phyloP scores from a whole-genome alignment of 2,113 vertebrate species.

The Hypanus sabinus region DNA sequence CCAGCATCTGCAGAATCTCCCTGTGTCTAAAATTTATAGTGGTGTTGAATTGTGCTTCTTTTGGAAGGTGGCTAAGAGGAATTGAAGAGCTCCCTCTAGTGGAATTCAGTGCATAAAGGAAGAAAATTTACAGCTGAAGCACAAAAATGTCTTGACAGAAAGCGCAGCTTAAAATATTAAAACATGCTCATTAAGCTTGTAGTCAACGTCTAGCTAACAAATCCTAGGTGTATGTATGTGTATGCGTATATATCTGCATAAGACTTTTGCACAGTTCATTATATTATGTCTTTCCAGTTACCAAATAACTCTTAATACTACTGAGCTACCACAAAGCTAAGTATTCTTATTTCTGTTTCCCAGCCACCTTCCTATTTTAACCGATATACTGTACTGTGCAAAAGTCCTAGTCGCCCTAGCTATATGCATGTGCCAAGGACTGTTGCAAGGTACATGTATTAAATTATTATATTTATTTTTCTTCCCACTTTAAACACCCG shows the following conservation, averaged over 20 bases:
- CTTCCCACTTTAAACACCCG: neutral
- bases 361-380: too few species aligned
- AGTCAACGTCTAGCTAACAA: neutral
- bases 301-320: too few species aligned
- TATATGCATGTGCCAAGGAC: too few species aligned
- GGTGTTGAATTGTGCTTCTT: neutral
- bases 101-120: slow-evolving; percentile 44
- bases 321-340: too few species aligned
- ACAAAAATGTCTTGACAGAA: neutral
- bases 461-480: neutral
- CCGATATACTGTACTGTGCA: too few species aligned
- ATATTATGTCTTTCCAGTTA: too few species aligned
- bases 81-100: slow-evolving; percentile 74
- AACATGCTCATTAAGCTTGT: neutral
- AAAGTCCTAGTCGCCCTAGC: too few species aligned
- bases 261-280: too few species aligned
- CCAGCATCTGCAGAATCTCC: too few species aligned
- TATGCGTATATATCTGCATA: too few species aligned
- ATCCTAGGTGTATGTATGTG: too few species aligned
- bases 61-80: slow-evolving; percentile 45
- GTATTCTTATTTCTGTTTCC: too few species aligned
- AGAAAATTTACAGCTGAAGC: neutral
- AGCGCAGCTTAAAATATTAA: neutral
- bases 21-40: slow-evolving; percentile 23
- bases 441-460: neutral